Conservation (phyloP, 2,113 vertebrate genomes). For the Xyliphius kryptos region DNA sequence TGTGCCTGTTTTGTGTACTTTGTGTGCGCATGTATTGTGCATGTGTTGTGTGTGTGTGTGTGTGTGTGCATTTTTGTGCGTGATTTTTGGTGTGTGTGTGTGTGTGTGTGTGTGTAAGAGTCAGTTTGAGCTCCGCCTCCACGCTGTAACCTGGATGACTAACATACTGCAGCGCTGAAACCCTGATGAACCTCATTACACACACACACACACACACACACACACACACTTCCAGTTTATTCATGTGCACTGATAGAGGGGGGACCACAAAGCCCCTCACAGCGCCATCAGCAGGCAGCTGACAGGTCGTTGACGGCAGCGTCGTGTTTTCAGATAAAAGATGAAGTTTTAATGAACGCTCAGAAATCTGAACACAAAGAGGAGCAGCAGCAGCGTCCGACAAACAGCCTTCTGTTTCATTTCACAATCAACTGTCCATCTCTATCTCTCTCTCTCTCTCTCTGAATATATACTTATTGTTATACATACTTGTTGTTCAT, state of each 20-base stretch:
- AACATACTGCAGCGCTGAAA: constrained; percentile 29
- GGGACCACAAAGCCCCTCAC: constrained; percentile 1
- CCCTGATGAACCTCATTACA: neutral
- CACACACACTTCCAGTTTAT: neutral
- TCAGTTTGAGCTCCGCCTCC: constrained; percentile 13
- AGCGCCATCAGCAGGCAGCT: neutral
- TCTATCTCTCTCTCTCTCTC: no score
- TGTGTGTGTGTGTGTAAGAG: neutral
- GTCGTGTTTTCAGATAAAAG: neutral
- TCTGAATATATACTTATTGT: no score
- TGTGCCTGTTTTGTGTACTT: no score
- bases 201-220: neutral
- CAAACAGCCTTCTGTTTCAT: no score
- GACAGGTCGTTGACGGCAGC: neutral
- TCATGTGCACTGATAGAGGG: neutral
- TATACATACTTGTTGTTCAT: no score
- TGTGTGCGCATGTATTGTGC: no score
- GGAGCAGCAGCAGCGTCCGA: no score
- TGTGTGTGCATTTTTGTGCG: no score
- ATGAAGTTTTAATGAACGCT: neutral
- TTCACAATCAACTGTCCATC: no score
- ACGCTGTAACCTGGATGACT: constrained; percentile 20
- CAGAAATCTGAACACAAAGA: no score
- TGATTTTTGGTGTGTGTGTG: no score
- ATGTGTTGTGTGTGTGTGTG: no score